These are phyloP conservation scores for Dendroctonus valens DNA, from an alignment of 1,140 invertebrate genomes.

Conservation along the genomic window DNA sequence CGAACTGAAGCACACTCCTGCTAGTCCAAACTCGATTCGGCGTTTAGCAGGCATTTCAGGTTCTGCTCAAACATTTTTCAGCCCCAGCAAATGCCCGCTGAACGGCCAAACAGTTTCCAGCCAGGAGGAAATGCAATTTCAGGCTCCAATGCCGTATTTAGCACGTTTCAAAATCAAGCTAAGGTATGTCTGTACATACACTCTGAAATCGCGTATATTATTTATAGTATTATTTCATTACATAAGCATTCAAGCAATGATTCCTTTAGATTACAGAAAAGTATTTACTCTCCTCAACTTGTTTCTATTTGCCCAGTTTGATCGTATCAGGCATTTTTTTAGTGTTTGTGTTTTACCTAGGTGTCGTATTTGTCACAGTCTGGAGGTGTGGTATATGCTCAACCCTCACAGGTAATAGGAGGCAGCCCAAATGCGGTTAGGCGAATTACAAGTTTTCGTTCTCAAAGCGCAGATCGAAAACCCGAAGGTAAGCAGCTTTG, in stretches of 20 bases:
- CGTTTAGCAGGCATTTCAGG: constrained; percentile 54
- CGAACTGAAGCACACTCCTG: constrained; percentile 80
- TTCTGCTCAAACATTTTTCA: constrained; percentile 45
- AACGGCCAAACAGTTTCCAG: constrained; percentile 41
- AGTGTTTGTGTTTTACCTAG: not conserved
- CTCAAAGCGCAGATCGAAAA: constrained; percentile 59
- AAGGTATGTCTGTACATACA: constrained; percentile 45
- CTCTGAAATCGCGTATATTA: too few species aligned
- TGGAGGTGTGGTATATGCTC: constrained; percentile 54
- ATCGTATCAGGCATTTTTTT: not conserved
- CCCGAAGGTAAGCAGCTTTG: constrained; percentile 51
- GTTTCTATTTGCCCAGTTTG: too few species aligned
- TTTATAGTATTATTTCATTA: too few species aligned
- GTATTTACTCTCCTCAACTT: too few species aligned
- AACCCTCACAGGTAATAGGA: constrained; percentile 53
- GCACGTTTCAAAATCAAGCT: constrained; percentile 55
- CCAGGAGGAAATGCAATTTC: constrained; percentile 17
- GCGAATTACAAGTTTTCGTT: constrained; percentile 50
- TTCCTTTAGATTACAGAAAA: too few species aligned
- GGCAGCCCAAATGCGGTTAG: constrained; percentile 53
- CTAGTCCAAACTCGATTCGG: constrained; percentile 75
- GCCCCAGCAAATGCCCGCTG: constrained; percentile 35
- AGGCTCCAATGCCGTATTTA: constrained; percentile 46
- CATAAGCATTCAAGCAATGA: too few species aligned
- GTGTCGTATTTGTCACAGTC: constrained; percentile 49